A percentile compares a stretch with the other conserved stretches of the same genome.
Evolutionary conservation across 2,888 invertebrate species (phyloP).

Genomic region (Athripsodes cinereus): DNA sequence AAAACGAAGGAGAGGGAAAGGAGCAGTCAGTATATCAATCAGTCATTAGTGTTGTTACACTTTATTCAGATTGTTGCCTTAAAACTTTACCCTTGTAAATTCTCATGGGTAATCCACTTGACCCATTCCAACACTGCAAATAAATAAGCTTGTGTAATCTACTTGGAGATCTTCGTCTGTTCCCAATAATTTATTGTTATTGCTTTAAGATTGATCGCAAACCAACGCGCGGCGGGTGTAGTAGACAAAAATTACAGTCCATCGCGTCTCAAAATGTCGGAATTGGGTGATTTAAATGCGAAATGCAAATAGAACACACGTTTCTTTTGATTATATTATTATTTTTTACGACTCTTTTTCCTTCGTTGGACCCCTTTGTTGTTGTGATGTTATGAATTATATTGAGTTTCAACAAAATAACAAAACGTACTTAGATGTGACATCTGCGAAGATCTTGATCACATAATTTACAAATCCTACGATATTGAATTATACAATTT

Average conservation of each 20-base stretch:
- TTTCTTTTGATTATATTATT: too few species aligned
- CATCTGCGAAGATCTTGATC: too few species aligned
- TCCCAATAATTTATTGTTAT: slow-evolving; percentile 27
- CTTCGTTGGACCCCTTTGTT: too few species aligned
- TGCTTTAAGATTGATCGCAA: slow-evolving; percentile 23
- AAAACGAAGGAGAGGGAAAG: too few species aligned
- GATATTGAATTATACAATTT: too few species aligned
- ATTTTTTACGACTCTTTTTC: too few species aligned
- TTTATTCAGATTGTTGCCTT: neutral
- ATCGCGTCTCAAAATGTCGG: slow-evolving; percentile 2
- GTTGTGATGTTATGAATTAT: too few species aligned
- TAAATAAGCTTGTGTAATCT: slow-evolving; percentile 21
- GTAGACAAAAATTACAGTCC: slow-evolving; percentile 23
- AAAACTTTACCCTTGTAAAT: slow-evolving; percentile 2
- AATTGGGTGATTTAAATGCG: slow-evolving; percentile 18
- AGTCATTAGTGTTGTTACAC: neutral
- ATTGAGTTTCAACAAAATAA: neutral
- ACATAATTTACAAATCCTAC: too few species aligned
- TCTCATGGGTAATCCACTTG: neutral
- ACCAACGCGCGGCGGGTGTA: slow-evolving; percentile 14
- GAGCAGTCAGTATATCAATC: neutral
- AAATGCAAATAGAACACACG: slow-evolving; percentile 15
- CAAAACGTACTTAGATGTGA: slow-evolving; percentile 6
- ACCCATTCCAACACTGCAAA: slow-evolving; percentile 4
- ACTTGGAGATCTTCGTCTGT: slow-evolving; percentile 23